Evolutionary conservation across 2,888 invertebrate species (phyloP).

Genomic region (Tromatobia lineatoria): DNA sequence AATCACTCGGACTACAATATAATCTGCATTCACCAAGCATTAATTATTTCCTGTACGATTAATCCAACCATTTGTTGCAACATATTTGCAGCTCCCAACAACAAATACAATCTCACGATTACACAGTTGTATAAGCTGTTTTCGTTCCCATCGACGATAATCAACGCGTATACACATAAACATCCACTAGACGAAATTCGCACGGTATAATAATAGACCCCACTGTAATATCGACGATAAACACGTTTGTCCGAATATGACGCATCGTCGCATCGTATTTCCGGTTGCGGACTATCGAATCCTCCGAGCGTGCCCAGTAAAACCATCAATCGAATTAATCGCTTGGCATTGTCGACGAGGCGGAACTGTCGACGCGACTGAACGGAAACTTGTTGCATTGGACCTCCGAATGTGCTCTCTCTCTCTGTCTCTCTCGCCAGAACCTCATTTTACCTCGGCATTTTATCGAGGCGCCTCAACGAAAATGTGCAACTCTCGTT

Average conservation of each 20-base stretch:
- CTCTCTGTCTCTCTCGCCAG: background rate
- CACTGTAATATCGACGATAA: background rate
- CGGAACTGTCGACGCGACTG: slow-evolving; percentile 5
- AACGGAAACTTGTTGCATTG: slow-evolving; percentile 61
- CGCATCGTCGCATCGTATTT: slow-evolving; percentile 1
- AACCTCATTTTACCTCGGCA: slow-evolving; percentile 31
- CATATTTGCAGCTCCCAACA: background rate
- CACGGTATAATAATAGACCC: background rate
- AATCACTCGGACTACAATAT: background rate
- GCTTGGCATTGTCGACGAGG: slow-evolving; percentile 32
- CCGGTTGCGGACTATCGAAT: background rate
- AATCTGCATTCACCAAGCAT: background rate
- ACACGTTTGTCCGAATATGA: slow-evolving; percentile 2
- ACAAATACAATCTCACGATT: background rate
- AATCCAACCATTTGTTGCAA: background rate
- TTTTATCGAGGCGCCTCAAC: slow-evolving; percentile 27
- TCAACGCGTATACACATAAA: background rate
- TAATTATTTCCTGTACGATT: background rate
- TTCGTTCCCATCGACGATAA: background rate
- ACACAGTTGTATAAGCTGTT: background rate
- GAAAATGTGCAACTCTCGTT: slow-evolving; percentile 50
- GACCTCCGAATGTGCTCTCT: background rate
- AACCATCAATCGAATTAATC: slow-evolving; percentile 54
- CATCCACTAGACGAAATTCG: background rate
- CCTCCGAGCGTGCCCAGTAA: background rate